Percentiles rank a stretch among this genome's conserved stretches.
phyloP scores from a whole-genome alignment of 2,113 vertebrate species.

The Osmerus mordax region DNA sequence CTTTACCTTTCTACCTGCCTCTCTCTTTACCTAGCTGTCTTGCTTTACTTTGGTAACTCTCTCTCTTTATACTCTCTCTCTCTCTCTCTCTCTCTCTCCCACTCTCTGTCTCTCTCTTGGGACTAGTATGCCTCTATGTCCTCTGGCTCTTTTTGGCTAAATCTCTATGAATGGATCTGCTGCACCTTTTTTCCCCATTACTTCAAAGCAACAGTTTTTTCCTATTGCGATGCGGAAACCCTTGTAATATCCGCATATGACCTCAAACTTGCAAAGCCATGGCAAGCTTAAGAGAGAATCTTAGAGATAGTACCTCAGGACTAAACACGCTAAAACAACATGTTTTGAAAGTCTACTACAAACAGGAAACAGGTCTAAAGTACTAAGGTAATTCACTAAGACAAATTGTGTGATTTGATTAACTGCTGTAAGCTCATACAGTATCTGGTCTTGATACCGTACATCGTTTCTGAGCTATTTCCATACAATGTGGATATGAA shows the following conservation, averaged over 20 bases:
- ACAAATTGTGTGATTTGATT: too few relatives aligned
- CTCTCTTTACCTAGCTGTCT: background rate
- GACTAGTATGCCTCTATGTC: conserved; percentile 37
- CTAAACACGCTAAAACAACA: background rate
- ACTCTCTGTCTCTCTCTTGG: conserved; percentile 4
- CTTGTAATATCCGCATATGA: conserved; percentile 21
- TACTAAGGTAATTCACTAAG: too few relatives aligned
- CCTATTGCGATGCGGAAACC: conserved; percentile 28
- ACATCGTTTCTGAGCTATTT: background rate
- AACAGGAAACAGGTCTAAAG: too few relatives aligned
- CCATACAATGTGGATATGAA: background rate
- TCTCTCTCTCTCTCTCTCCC: conserved; percentile 46
- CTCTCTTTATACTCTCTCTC: background rate
- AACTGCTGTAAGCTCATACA: too few relatives aligned
- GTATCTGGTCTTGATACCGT: too few relatives aligned
- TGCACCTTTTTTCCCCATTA: background rate
- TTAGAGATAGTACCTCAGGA: background rate
- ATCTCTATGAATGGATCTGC: conserved; percentile 36
- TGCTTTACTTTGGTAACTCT: background rate
- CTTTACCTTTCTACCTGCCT: background rate
- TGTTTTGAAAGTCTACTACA: too few relatives aligned
- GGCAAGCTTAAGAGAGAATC: background rate
- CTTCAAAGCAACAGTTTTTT: conserved; percentile 20
- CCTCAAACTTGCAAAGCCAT: background rate
- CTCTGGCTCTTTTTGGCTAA: conserved; percentile 39